Conservation (phyloP, 92 coral and sea anemone species). For the Muricea muricata region DNA sequence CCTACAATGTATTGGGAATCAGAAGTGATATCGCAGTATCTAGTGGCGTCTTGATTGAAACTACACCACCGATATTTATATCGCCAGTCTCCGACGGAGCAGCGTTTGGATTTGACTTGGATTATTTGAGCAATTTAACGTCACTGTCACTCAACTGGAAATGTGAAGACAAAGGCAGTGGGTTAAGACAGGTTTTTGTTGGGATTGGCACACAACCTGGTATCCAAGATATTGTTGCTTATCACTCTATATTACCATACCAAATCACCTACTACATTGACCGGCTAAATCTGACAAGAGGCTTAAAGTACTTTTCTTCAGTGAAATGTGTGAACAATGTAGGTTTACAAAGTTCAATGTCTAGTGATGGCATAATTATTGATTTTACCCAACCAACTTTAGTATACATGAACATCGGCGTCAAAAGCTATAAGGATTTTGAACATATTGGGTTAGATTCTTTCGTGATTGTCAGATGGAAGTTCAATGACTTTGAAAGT, state of each 20-base stretch:
- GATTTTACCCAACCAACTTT: conserved; percentile 83
- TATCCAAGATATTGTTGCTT: conserved; percentile 68
- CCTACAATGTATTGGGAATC: conserved; percentile 84
- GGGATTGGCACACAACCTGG: conserved; percentile 96
- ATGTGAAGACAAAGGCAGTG: conserved; percentile 82
- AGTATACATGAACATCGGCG: conserved; percentile 58
- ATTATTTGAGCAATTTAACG: conserved; percentile 36
- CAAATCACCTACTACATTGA: conserved; percentile 53
- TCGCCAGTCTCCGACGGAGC: conserved; percentile 75
- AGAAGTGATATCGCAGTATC: conserved; percentile 80
- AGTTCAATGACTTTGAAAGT: conserved; percentile 81
- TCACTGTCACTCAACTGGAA: conserved; percentile 72
- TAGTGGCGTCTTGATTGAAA: conserved; percentile 83
- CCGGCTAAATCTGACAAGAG: conserved; percentile 53
- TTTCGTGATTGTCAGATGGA: conserved; percentile 59
- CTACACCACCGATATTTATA: conserved; percentile 78
- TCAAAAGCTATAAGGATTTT: conserved; percentile 26
- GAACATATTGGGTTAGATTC: neutral
- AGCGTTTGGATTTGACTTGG: conserved; percentile 47
- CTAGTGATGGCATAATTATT: conserved; percentile 77
- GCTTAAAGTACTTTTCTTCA: conserved; percentile 88
- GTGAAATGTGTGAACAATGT: conserved; percentile 81
- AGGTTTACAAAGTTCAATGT: conserved; percentile 70
- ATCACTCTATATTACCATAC: conserved; percentile 44
- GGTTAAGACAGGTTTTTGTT: conserved; percentile 59